These are phyloP conservation scores for Todiramphus saurophagus DNA, from an alignment of 2,113 vertebrate species.

Conservation along the genomic window DNA sequence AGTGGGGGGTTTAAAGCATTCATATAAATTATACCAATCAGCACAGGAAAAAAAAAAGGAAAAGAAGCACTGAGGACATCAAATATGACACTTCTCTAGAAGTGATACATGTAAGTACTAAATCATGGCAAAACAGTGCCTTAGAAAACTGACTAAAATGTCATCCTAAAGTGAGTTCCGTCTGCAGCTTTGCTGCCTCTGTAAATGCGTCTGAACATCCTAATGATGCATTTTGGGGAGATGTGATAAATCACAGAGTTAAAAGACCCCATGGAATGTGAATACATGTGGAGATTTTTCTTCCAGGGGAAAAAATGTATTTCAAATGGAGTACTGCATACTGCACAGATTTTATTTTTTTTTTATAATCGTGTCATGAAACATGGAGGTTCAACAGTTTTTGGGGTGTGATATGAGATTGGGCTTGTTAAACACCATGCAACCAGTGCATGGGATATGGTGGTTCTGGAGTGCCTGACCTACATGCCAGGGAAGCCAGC, in stretches of 20 bases:
- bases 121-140: constrained; percentile 29
- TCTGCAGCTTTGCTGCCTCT: constrained; percentile 8
- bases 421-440: neutral
- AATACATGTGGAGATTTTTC: neutral
- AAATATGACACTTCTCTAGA: constrained; percentile 16
- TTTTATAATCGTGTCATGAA: neutral
- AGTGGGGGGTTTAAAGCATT: constrained; percentile 44
- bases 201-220: neutral
- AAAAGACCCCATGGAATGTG: neutral
- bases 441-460: neutral
- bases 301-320: neutral
- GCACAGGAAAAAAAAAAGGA: constrained; percentile 8
- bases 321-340: neutral
- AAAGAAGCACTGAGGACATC: constrained; percentile 14
- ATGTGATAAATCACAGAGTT: neutral
- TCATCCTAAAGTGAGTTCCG: neutral
- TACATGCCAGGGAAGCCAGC: neutral
- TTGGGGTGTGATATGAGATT: neutral
- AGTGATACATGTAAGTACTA: neutral
- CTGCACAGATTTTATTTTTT: neutral
- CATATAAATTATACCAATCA: constrained; percentile 64
- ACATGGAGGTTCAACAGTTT: neutral
- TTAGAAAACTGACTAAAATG: constrained; percentile 33
- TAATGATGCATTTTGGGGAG: constrained; percentile 27
- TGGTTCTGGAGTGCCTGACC: neutral